A percentile compares a stretch with the other conserved stretches of the same genome.
These are phyloP conservation scores for Odocoileus hemionus DNA, from an alignment of 2,113 vertebrate genomes.

Conservation along the genomic window DNA sequence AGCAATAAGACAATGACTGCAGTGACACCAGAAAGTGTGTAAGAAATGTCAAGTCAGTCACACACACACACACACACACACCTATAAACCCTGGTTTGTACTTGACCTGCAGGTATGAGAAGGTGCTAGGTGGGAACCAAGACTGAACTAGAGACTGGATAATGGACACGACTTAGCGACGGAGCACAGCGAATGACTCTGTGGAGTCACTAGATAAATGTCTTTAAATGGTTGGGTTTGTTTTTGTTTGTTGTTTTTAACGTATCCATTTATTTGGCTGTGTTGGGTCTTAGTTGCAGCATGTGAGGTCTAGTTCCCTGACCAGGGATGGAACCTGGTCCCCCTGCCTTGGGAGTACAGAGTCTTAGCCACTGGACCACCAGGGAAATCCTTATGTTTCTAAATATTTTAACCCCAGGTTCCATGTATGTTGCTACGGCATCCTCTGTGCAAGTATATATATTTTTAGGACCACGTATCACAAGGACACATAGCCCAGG, in stretches of 20 bases:
- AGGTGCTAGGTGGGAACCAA: accelerated
- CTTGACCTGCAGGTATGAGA: accelerated
- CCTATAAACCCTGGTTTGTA: accelerated
- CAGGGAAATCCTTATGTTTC: background rate
- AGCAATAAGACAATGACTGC: accelerated
- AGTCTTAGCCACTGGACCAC: background rate
- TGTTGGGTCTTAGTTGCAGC: background rate
- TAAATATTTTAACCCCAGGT: too few species aligned
- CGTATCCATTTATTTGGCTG: background rate
- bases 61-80: accelerated
- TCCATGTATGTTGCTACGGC: background rate
- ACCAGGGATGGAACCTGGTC: background rate
- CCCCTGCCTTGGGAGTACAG: background rate
- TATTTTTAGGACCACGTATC: background rate
- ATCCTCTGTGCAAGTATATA: background rate
- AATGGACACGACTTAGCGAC: background rate
- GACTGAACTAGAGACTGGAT: too few species aligned
- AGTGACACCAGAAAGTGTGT: background rate
- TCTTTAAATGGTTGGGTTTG: accelerated
- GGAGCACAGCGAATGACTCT: accelerated
- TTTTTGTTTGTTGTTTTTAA: background rate
- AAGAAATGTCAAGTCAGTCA: accelerated
- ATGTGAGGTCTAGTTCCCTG: background rate
- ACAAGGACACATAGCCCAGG: background rate
- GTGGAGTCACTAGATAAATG: accelerated